Conservation (phyloP, 2,113 vertebrate genomes). For the Gallinago media region DNA sequence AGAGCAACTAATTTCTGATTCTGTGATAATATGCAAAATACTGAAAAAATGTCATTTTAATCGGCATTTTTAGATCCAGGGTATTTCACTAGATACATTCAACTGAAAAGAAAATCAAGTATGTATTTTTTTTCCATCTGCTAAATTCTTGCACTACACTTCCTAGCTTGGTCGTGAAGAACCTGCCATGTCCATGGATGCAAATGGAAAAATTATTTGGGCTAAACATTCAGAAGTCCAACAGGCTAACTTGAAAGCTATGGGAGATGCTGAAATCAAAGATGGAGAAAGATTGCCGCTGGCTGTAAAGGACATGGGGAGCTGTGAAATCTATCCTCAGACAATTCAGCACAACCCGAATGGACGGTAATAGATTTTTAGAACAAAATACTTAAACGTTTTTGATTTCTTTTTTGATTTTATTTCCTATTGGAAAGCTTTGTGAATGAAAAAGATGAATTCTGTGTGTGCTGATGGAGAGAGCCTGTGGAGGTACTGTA, state of each 20-base stretch:
- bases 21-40: not conserved
- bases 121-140: not conserved
- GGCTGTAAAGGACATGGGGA: slow-evolving; percentile 99
- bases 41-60: not conserved
- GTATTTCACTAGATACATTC: not conserved
- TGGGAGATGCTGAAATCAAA: slow-evolving; percentile 98
- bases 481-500: not conserved
- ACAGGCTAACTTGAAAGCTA: slow-evolving; percentile 98
- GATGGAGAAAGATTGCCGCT: slow-evolving; percentile 95
- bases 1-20: not conserved
- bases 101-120: not conserved
- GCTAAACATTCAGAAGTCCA: slow-evolving; percentile 98
- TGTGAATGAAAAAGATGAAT: not conserved
- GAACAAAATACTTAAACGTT: not conserved
- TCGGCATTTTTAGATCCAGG: not conserved
- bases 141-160: not conserved
- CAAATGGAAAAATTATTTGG: slow-evolving; percentile 98
- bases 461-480: not conserved
- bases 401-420: not conserved
- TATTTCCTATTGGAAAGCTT: not conserved
- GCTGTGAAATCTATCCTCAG: slow-evolving; percentile 99
- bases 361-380: slow-evolving; percentile 83
- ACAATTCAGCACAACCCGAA: slow-evolving; percentile 99
- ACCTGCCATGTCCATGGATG: slow-evolving; percentile 99
- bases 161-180: slow-evolving; percentile 95